Evolutionary conservation across 2,113 vertebrate species (phyloP).

Genomic region (Andinoacara biseriatus): DNA sequence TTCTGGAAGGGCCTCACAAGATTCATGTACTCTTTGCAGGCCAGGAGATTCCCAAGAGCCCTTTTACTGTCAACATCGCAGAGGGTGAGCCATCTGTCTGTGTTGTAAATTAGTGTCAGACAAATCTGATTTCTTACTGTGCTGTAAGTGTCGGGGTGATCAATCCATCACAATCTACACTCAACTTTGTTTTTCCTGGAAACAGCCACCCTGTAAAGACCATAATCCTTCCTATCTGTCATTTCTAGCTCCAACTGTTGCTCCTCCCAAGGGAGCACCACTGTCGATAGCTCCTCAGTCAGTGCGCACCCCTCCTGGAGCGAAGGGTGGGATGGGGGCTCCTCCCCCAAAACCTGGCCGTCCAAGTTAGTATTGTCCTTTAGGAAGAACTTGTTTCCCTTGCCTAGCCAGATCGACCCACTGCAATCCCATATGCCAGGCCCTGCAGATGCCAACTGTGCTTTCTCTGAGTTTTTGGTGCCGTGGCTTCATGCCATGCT

Average conservation of each 20-base stretch:
- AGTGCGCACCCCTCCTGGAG: conserved; percentile 74
- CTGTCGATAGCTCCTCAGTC: conserved; percentile 80
- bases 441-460: conserved; percentile 43
- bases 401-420: conserved; percentile 46
- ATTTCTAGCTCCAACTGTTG: conserved; percentile 76
- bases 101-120: conserved; percentile 50
- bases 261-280: conserved; percentile 65
- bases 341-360: conserved; percentile 77
- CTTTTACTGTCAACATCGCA: conserved; percentile 89
- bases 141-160: conserved; percentile 38
- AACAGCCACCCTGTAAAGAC: conserved; percentile 17
- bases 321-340: conserved; percentile 77
- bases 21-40: conserved; percentile 89
- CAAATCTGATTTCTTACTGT: conserved; percentile 58
- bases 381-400: conserved; percentile 62
- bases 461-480: conserved; percentile 42
- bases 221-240: conserved; percentile 74
- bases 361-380: conserved; percentile 79
- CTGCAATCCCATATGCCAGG: background rate
- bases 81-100: conserved; percentile 85
- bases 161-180: conserved; percentile 57
- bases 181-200: conserved; percentile 46
- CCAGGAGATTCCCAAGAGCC: conserved; percentile 90
- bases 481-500: conserved; percentile 45
- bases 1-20: conserved; percentile 89